phyloP scores from a whole-genome alignment of 1,140 invertebrate genomes.

The Leptopilina boulardi region DNA sequence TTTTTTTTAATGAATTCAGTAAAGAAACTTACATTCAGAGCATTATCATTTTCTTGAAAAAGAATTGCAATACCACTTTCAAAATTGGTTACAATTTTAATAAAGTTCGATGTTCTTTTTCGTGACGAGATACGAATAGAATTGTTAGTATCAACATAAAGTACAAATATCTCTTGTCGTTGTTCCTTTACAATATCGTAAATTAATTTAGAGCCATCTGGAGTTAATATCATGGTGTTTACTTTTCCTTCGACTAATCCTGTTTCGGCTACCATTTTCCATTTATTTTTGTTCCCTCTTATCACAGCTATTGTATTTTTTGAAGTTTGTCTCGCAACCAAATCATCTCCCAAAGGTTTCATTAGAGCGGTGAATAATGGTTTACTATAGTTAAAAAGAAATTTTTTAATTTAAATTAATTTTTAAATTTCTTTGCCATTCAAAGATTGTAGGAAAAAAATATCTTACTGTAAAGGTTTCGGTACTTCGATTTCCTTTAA shows the following conservation, averaged over 20 bases:
- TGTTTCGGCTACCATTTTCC: constrained; percentile 52
- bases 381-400: constrained; percentile 52
- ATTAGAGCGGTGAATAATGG: constrained; percentile 67
- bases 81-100: constrained; percentile 55
- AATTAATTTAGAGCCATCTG: constrained; percentile 60
- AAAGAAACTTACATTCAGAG: constrained; percentile 60
- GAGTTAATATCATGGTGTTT: constrained; percentile 58
- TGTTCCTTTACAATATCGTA: constrained; percentile 61
- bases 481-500: constrained; percentile 59
- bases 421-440: neutral
- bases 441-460: no score
- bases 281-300: constrained; percentile 35
- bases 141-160: constrained; percentile 56
- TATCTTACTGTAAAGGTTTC: constrained; percentile 51
- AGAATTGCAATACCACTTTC: constrained; percentile 49
- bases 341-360: constrained; percentile 55
- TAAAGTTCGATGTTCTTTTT: constrained; percentile 49
- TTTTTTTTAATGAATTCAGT: no score
- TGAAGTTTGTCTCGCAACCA: constrained; percentile 62
- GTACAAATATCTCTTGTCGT: constrained; percentile 50
- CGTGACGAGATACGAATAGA: constrained; percentile 50
- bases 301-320: constrained; percentile 61
- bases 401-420: neutral
- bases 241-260: constrained; percentile 62
- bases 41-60: constrained; percentile 57